A percentile compares a stretch with the other conserved stretches of the same genome.
These are phyloP conservation scores for Drosophila paramelanica DNA, from an alignment of 2,888 invertebrate species.

Conservation along the genomic window DNA sequence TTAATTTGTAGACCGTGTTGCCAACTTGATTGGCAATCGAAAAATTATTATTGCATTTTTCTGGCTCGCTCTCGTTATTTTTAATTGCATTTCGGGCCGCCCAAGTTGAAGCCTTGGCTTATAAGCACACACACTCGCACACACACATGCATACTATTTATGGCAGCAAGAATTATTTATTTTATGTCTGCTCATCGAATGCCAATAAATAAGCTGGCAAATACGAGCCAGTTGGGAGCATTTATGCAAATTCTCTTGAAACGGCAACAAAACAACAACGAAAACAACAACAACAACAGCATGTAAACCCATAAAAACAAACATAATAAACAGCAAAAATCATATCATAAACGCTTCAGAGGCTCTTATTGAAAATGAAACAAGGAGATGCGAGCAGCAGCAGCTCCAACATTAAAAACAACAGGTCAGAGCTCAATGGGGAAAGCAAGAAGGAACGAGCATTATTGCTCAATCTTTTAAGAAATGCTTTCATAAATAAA, in stretches of 20 bases:
- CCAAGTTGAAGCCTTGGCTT: slow-evolving; percentile 19
- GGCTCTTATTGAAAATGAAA: not conserved
- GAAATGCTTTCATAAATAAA: not conserved
- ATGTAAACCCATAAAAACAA: slow-evolving; percentile 10
- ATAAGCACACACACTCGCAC: not conserved
- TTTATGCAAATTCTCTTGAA: slow-evolving; percentile 29
- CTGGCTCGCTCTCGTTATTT: slow-evolving; percentile 40
- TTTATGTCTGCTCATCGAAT: slow-evolving; percentile 23
- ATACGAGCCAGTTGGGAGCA: slow-evolving; percentile 2
- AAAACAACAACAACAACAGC: not conserved
- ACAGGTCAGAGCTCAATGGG: not conserved
- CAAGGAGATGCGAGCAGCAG: not conserved
- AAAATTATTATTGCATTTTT: slow-evolving; percentile 56
- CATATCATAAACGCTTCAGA: slow-evolving; percentile 18
- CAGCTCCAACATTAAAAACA: slow-evolving; percentile 4
- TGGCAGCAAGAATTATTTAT: slow-evolving; percentile 26
- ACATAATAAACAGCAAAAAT: slow-evolving; percentile 25
- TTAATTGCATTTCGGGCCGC: slow-evolving; percentile 63
- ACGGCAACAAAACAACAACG: not conserved
- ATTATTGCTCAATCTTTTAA: no score
- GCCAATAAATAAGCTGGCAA: slow-evolving; percentile 27
- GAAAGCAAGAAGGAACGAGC: not conserved
- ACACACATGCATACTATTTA: not conserved
- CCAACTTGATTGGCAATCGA: slow-evolving; percentile 55
- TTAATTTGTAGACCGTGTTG: slow-evolving; percentile 55